Percentiles rank a stretch among this genome's conserved stretches.
Conservation (phyloP, 2,797 vertebrate genomes). For the Tangara arthus region DNA sequence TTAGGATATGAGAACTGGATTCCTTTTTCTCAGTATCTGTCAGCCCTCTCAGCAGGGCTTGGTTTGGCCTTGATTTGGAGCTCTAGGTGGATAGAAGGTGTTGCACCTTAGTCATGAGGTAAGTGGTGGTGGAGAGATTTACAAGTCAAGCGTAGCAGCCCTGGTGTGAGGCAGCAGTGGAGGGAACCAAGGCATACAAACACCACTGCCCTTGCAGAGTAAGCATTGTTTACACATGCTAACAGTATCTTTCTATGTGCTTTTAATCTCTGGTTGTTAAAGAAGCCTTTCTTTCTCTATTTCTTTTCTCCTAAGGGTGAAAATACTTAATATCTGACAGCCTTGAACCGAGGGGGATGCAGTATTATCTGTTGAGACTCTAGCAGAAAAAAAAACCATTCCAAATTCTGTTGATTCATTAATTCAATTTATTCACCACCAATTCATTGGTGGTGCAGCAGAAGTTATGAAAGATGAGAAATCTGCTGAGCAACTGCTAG, state of each 20-base stretch:
- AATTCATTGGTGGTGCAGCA: not conserved
- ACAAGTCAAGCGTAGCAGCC: not conserved
- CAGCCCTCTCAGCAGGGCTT: not conserved
- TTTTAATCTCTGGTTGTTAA: not conserved
- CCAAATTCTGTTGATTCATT: not conserved
- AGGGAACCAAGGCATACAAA: accelerated
- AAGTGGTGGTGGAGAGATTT: not conserved
- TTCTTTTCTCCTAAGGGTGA: not conserved
- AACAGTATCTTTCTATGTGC: not conserved
- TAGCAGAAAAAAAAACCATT: not conserved
- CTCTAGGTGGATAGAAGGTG: not conserved
- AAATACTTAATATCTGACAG: not conserved
- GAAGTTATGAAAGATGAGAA: not conserved
- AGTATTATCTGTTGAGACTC: not conserved
- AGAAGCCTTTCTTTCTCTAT: not conserved
- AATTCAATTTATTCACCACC: not conserved
- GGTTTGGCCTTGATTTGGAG: not conserved
- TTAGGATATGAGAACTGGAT: not conserved
- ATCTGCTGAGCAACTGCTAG: not conserved
- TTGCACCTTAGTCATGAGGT: not conserved
- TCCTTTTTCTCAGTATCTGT: not conserved
- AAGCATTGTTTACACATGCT: not conserved
- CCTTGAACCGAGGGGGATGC: not conserved
- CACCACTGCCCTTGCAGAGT: not conserved
- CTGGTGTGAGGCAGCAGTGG: not conserved